Evolutionary conservation across 2,113 vertebrate species (phyloP).

Genomic region (Dasyornis broadbenti): DNA sequence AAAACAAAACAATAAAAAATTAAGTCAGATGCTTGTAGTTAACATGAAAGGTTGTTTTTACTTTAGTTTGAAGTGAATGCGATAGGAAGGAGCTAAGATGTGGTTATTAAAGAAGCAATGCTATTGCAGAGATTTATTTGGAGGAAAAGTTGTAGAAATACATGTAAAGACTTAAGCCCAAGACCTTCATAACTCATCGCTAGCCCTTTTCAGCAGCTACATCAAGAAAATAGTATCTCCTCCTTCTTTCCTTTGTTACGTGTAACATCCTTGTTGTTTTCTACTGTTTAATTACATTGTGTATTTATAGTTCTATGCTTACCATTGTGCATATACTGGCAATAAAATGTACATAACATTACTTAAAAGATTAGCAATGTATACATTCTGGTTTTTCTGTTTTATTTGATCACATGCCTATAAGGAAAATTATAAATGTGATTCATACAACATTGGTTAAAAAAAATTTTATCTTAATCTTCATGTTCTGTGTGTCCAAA

Average conservation of each 20-base stretch:
- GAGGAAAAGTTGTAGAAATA: conserved; percentile 86
- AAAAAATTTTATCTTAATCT: not conserved
- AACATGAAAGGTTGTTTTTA: conserved; percentile 11
- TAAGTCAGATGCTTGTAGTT: conserved; percentile 56
- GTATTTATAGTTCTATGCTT: conserved; percentile 98
- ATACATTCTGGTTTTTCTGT: conserved; percentile 59
- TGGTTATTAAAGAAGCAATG: conserved; percentile 63
- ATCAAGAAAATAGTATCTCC: conserved; percentile 62
- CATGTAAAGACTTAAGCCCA: conserved; percentile 78
- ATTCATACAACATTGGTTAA: not conserved
- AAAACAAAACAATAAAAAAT: conserved; percentile 44
- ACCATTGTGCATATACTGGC: conserved; percentile 88
- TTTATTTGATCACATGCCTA: conserved; percentile 35
- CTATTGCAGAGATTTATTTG: conserved; percentile 69
- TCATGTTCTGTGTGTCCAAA: not conserved
- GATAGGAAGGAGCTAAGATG: conserved; percentile 59
- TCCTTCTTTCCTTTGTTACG: conserved; percentile 65
- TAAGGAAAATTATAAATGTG: not conserved
- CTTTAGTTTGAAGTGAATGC: conserved; percentile 62
- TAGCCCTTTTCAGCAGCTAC: conserved; percentile 66
- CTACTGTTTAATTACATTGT: conserved; percentile 83
- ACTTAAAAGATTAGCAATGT: conserved; percentile 65
- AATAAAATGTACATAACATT: conserved; percentile 97
- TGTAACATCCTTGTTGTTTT: conserved; percentile 85
- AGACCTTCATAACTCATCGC: conserved; percentile 57